Percentiles rank a stretch among this genome's conserved stretches.
Evolutionary conservation across 2,113 vertebrate species (phyloP).

Genomic region (Cyanoderma ruficeps): DNA sequence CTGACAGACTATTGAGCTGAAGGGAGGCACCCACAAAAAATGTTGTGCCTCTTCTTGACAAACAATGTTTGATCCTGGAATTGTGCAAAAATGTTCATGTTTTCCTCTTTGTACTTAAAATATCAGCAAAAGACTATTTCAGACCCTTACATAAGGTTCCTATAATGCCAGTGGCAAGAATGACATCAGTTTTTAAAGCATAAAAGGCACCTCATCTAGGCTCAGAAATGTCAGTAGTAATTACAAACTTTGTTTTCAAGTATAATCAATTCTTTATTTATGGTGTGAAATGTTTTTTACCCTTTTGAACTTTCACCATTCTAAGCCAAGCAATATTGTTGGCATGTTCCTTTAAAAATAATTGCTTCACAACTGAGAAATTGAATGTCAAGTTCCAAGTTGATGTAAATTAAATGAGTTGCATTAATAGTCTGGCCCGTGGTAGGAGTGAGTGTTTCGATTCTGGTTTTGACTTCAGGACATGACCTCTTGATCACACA

Average conservation of each 20-base stretch:
- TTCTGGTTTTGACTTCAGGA: slow-evolving; percentile 51
- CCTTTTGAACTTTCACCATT: slow-evolving; percentile 63
- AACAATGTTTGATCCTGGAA: background rate
- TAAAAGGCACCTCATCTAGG: slow-evolving; percentile 54
- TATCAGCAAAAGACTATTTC: background rate
- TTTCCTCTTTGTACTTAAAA: slow-evolving; percentile 1
- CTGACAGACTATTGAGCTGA: background rate
- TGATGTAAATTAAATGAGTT: slow-evolving; percentile 58
- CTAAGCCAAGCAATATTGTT: slow-evolving; percentile 47
- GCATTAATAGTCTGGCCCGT: slow-evolving; percentile 31
- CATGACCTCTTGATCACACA: slow-evolving; percentile 49
- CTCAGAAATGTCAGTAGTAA: slow-evolving; percentile 60
- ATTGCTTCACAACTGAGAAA: slow-evolving; percentile 66
- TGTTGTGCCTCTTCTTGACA: background rate
- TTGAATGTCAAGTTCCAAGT: slow-evolving; percentile 37
- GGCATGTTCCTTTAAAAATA: slow-evolving; percentile 66
- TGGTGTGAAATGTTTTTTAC: slow-evolving; percentile 60
- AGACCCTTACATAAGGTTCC: slow-evolving; percentile 51
- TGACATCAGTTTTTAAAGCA: slow-evolving; percentile 52
- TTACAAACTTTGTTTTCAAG: slow-evolving; percentile 64
- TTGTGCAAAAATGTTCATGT: background rate
- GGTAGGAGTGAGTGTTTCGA: slow-evolving; percentile 39
- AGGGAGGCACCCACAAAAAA: background rate
- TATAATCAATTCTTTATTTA: slow-evolving; percentile 65
- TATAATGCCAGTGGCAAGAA: slow-evolving; percentile 53